Base-by-base conservation (phyloP, 2,113 vertebrate genomes). In the Epinephelus lanceolatus region DNA sequence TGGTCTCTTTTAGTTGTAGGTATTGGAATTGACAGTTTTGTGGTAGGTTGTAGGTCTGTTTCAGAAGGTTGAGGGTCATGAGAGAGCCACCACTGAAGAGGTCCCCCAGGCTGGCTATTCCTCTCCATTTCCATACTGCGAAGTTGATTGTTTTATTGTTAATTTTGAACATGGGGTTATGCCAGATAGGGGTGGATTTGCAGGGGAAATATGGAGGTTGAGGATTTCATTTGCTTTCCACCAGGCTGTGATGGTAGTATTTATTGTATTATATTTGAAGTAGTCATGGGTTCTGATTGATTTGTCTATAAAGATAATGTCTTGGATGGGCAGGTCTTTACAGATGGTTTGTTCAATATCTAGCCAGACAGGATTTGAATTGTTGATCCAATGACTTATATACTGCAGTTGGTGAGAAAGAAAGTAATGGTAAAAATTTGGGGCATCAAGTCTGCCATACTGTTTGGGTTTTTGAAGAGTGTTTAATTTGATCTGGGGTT, bases 151-250 rank as follows among this genome's bases (percentile, higher is more conserved):
- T 15, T 63, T 56, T 17, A 0, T 69, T 73, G 76, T 56, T 73
- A 51, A 56, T 56, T 33, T n/a, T 56, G 37, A 55, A 55, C 19
- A 78, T 71, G 49, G 18, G 10, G 6, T 69, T 74, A 6, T 17
- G 21, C 17, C 65, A 42, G 52, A 66, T 19, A 60, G 30, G 45
- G 23, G 59, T 49, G n/a, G 5, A 49, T 72, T 55, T 10, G 65
- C 17, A 49, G 2, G 74, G 65, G 56, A 57, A 27, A 42, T 57
- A 70, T 49, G 70, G 42, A 78, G 37, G 67, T 67, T 52, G 33
- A 77, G 61, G n/a, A 45, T 33, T 37, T 37, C 8, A n/a, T 85
- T 75, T 78, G 30, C 56, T 76, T 56, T 68, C 66, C 83, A 72
- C 37, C 47, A 68, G 49, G 60, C 71, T 27, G 47, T 37, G 19